Evolutionary conservation across 2,888 invertebrate species (phyloP), one percentile per base, ranked within the genome.

Genomic region (Nasonia oneida): DNA sequence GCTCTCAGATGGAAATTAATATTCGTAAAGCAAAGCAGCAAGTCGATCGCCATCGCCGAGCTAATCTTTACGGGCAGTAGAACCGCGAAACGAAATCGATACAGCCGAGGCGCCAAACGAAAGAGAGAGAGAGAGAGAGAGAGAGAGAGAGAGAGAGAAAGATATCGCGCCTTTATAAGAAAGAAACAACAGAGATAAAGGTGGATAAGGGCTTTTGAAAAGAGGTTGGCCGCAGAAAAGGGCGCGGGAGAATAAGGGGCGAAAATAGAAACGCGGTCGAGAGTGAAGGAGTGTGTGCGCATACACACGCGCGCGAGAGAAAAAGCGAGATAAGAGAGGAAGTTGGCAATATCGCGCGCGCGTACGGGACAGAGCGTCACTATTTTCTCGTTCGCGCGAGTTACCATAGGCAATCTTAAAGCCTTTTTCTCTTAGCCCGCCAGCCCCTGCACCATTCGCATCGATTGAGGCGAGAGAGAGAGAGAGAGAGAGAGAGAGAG

Each of bases 371-470:
- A 82, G 86, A 88, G 87, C 87, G 87, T 88, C 87, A 88, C 89
- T 89, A 90, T 90, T 89, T 89, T 88, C 86, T 81, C 71, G 85
- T 88, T 86, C 87, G 86, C 84, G 83, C 86, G 87, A 86, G 87
- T 88, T 88, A 89, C 88, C 84, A 86, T 87, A 87, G 88, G 88
- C 88, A 88, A 88, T 89, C 88, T 89, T 86, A 88, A 89, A 89
- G 87, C 53, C 39, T 50, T 42, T 61, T 71, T 53, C 74, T 77
- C 70, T 71, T 42, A 74, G n/a, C 37, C 33, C 29, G 1, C 29
- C 29, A n/a, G 4, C 57, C 50, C 57, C 29, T 29, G 29, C 64
- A 53, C 70, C 77, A 64, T 74, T 61, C 37, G 64, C 84, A 83
- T 82, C 80, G 80, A 84, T 83, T 57, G 78, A 53, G 85, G 47